A percentile compares a stretch with the other conserved stretches of the same genome.
These are phyloP conservation scores for Paramormyrops hopkinsi DNA, from an alignment of 2,797 vertebrate genomes.

Conservation along the genomic window DNA sequence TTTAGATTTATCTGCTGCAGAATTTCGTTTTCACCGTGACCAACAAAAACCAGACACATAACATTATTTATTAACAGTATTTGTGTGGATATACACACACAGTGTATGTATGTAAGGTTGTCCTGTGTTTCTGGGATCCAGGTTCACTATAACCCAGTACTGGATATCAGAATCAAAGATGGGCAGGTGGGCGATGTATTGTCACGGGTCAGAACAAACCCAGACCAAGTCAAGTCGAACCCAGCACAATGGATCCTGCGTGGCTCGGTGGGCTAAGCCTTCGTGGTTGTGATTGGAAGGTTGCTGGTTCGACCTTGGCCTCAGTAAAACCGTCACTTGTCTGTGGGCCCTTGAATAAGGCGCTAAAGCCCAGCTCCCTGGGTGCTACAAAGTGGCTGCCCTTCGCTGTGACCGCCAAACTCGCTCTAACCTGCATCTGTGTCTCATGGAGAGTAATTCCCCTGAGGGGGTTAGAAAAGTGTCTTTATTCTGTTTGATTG, in stretches of 20 bases:
- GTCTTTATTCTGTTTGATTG: neutral
- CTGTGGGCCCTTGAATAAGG: neutral
- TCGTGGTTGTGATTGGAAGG: neutral
- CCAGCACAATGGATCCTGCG: neutral
- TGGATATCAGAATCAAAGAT: neutral
- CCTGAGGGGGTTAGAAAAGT: neutral
- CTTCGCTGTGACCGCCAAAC: neutral
- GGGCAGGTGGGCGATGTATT: neutral
- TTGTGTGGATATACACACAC: neutral
- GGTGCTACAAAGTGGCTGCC: neutral
- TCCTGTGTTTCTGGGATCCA: neutral
- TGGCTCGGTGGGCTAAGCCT: neutral
- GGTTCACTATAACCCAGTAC: neutral
- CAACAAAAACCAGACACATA: neutral
- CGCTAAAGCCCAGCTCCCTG: neutral
- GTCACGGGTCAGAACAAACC: neutral
- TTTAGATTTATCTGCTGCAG: neutral
- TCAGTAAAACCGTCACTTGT: neutral
- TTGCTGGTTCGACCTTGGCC: neutral
- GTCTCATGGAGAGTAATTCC: neutral
- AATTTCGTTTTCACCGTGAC: neutral
- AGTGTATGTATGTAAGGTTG: neutral
- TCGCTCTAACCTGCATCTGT: neutral
- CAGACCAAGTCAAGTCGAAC: neutral
- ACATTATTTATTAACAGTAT: neutral